A percentile compares a stretch with the other conserved stretches of the same genome.
Conservation (phyloP, 2,113 vertebrate species). For the Muntiacus muntjak region DNA sequence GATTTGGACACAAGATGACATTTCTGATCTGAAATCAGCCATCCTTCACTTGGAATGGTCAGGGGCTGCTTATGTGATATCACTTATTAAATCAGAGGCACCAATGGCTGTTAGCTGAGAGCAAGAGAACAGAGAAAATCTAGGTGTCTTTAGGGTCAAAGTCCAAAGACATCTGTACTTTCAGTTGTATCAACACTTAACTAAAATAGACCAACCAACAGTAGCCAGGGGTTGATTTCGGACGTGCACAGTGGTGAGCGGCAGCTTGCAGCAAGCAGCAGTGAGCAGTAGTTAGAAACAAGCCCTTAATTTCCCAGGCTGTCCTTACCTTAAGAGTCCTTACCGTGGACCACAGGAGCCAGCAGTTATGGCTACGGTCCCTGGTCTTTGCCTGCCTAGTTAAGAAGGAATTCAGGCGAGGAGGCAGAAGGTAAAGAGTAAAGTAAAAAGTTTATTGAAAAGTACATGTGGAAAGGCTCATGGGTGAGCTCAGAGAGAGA, state of each 20-base stretch:
- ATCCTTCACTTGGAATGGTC: background rate
- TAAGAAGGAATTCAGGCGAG: background rate
- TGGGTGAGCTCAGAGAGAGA: background rate
- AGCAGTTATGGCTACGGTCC: background rate
- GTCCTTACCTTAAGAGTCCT: background rate
- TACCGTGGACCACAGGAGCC: background rate
- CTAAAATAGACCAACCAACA: background rate
- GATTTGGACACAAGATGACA: background rate
- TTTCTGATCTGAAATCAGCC: background rate
- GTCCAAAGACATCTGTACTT: background rate
- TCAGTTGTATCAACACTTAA: background rate
- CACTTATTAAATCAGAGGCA: background rate
- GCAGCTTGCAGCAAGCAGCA: background rate
- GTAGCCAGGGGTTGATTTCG: background rate
- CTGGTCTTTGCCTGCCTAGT: background rate
- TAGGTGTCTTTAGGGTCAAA: background rate
- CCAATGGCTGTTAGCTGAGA: background rate
- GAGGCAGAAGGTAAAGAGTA: background rate
- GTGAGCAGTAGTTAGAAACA: background rate
- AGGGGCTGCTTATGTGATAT: background rate
- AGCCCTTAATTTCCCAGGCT: background rate
- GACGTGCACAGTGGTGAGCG: rapidly evolving
- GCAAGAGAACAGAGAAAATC: background rate
- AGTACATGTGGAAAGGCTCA: background rate
- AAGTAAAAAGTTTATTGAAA: background rate